Evolutionary conservation across 2,888 invertebrate genomes (phyloP).

Genomic region (Papilio gigon): DNA sequence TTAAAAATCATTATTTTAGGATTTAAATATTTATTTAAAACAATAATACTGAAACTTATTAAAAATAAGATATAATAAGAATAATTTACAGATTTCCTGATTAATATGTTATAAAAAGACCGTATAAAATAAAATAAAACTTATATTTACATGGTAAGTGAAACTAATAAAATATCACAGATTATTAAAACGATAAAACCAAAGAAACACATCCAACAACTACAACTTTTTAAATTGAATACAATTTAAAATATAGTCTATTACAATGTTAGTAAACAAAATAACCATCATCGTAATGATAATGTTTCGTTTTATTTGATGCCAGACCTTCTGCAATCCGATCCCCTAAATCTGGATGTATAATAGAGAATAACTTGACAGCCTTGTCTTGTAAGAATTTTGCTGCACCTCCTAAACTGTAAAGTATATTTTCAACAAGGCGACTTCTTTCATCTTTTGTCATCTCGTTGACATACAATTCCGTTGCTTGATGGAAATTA

Average conservation of each 20-base stretch:
- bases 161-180: conserved; percentile 3
- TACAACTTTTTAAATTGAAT: background rate
- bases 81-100: background rate
- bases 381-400: conserved; percentile 81
- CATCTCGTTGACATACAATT: conserved; percentile 89
- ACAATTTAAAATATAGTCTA: background rate
- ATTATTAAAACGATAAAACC: background rate
- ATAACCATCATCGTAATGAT: conserved; percentile 47
- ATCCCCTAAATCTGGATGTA: conserved; percentile 89
- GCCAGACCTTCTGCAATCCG: conserved; percentile 54
- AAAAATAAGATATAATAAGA: background rate
- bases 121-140: background rate
- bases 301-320: conserved; percentile 53
- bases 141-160: background rate
- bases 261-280: conserved; percentile 34
- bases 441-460: conserved; percentile 87
- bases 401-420: conserved; percentile 87
- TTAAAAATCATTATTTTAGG: background rate
- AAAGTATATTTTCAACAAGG: conserved; percentile 90
- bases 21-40: background rate
- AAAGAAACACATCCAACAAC: background rate
- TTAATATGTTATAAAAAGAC: background rate
- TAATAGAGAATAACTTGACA: conserved; percentile 89
- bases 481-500: conserved; percentile 91
- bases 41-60: background rate